Evolutionary conservation across 1,140 invertebrate genomes (phyloP).

Genomic region (Drosophila mayri): DNA sequence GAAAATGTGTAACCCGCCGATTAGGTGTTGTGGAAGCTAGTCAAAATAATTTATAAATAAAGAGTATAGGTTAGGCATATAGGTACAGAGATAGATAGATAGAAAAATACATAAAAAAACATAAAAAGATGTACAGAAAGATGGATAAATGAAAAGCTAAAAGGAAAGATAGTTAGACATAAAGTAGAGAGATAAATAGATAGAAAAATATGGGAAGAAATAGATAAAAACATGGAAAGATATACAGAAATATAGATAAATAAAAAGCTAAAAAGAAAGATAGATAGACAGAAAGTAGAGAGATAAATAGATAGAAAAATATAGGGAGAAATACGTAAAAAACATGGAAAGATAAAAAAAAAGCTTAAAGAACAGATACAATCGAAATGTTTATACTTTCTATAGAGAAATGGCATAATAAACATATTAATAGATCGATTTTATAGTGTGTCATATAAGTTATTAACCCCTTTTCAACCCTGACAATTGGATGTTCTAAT

Average conservation of each 20-base stretch:
- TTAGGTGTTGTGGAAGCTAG: not conserved
- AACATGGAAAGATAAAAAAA: not conserved
- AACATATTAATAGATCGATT: no score
- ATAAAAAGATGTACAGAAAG: no score
- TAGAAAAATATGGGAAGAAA: no score
- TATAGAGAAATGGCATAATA: no score
- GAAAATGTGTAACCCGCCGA: not conserved
- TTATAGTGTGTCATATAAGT: no score
- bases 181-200: not conserved
- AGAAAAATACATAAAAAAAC: no score
- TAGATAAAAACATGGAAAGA: not conserved
- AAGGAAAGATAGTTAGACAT: no score
- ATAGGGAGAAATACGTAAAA: no score
- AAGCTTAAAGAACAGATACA: not conserved
- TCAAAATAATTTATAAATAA: not conserved
- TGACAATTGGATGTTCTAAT: slow-evolving; percentile 84
- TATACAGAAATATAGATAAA: not conserved
- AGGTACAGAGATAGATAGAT: not conserved
- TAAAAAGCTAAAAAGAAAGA: not conserved
- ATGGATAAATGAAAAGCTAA: no score
- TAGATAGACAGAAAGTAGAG: not conserved
- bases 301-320: not conserved
- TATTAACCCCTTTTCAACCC: not conserved
- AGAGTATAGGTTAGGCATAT: not conserved
- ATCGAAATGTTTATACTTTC: no score